A percentile compares a stretch with the other conserved stretches of the same genome.
These are phyloP conservation scores for Lasioglossum baleicum DNA, from an alignment of 1,140 invertebrate genomes.

Conservation along the genomic window DNA sequence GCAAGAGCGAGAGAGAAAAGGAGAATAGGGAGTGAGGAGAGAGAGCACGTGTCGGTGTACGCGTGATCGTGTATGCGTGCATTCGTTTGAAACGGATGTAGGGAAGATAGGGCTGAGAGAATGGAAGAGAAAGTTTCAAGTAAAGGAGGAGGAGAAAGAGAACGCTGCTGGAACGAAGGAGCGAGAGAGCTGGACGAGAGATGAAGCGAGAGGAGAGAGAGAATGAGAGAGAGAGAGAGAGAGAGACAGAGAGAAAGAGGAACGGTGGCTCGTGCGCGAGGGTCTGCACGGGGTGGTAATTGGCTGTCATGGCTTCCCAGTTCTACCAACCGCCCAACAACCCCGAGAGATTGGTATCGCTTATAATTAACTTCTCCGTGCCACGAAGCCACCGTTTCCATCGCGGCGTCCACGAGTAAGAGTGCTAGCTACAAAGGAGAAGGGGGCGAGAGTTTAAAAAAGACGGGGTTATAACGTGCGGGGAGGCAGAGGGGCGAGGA, in stretches of 20 bases:
- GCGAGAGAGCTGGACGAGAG: too few relatives aligned
- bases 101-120: conserved; percentile 41
- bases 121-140: conserved; percentile 35
- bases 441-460: conserved; percentile 38
- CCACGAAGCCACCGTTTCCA: conserved; percentile 79
- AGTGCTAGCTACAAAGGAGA: conserved; percentile 37
- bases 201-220: neutral
- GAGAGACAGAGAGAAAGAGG: conserved; percentile 9
- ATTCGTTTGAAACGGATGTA: conserved; percentile 37
- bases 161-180: neutral
- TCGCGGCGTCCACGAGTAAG: conserved; percentile 56
- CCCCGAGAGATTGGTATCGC: conserved; percentile 80
- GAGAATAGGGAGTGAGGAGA: too few relatives aligned
- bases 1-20: conserved; percentile 42
- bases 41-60: conserved; percentile 42
- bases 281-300: conserved; percentile 78
- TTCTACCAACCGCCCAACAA: conserved; percentile 78
- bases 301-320: conserved; percentile 80
- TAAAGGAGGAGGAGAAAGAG: conserved; percentile 28
- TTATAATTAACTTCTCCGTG: conserved; percentile 81
- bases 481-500: neutral
- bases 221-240: conserved; percentile 6
- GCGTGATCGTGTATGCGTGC: conserved; percentile 16
- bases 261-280: conserved; percentile 68
- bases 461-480: conserved; percentile 4